Conservation (phyloP, 2,113 vertebrate species). For the Phalacrocorax carbo region DNA sequence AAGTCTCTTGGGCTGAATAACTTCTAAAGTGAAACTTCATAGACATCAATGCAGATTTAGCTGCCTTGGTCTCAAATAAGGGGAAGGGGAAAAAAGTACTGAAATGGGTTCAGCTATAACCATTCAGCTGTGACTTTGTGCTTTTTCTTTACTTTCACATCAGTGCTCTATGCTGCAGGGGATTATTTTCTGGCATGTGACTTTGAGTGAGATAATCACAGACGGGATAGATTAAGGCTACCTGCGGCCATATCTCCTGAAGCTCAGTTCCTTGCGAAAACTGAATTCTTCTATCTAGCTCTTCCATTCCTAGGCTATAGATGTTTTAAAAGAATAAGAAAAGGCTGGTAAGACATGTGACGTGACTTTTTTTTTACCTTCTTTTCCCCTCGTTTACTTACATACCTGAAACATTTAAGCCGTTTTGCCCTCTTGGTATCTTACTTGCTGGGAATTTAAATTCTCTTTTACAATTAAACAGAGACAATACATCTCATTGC, state of each 20-base stretch:
- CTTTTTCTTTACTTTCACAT: conserved; percentile 41
- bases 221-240: conserved; percentile 39
- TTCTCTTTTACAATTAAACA: neutral
- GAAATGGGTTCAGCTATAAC: conserved; percentile 2
- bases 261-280: neutral
- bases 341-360: neutral
- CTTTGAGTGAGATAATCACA: conserved; percentile 39
- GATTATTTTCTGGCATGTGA: conserved; percentile 54
- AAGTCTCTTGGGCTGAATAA: neutral
- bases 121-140: conserved; percentile 38
- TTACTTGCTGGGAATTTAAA: neutral
- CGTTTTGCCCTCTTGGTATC: neutral
- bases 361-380: neutral
- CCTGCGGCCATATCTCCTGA: conserved; percentile 24
- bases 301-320: neutral
- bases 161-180: conserved; percentile 21
- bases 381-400: neutral
- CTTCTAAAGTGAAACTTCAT: conserved; percentile 36
- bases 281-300: neutral
- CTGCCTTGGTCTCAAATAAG: conserved; percentile 13
- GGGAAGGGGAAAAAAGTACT: neutral
- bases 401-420: neutral
- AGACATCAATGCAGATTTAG: conserved; percentile 40
- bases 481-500: neutral
- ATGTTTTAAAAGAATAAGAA: neutral